A percentile compares a stretch with the other conserved stretches of the same genome.
Conservation (phyloP, 2,888 invertebrate genomes). For the Lampropteryx suffumata region DNA sequence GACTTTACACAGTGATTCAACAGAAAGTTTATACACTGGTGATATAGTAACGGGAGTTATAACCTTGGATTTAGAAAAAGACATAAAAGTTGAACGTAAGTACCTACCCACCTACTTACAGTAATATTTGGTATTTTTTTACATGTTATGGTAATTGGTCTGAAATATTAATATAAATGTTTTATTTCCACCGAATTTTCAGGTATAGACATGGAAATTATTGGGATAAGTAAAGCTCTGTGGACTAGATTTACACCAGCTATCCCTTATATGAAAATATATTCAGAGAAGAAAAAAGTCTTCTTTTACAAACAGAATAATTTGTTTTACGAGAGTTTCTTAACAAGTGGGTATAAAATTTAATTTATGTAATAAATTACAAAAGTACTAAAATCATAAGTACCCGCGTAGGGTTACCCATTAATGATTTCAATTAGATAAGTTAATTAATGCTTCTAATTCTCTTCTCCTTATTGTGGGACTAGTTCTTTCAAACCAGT, state of each 20-base stretch:
- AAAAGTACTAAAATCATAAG: too few relatives aligned
- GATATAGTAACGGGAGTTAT: conserved; percentile 69
- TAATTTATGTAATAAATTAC: too few relatives aligned
- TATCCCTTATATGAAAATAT: conserved; percentile 65
- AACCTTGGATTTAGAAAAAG: conserved; percentile 57
- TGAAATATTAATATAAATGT: too few relatives aligned
- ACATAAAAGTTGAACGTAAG: conserved; percentile 61
- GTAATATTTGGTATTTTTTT: background rate
- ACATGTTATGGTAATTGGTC: too few relatives aligned
- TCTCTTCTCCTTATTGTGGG: too few relatives aligned
- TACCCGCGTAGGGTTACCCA: too few relatives aligned
- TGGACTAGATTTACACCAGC: conserved; percentile 68
- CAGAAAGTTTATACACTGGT: conserved; percentile 63
- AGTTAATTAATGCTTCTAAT: too few relatives aligned
- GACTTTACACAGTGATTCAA: conserved; percentile 60
- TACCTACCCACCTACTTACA: background rate
- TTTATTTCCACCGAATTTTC: conserved; percentile 32
- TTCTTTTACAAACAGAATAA: conserved; percentile 49
- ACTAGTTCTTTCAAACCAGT: too few relatives aligned
- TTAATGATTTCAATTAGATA: too few relatives aligned
- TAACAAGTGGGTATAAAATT: conserved; percentile 31
- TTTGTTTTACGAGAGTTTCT: conserved; percentile 49
- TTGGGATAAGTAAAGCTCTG: conserved; percentile 60
- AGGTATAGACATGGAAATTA: conserved; percentile 63
- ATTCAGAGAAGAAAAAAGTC: conserved; percentile 61